These are phyloP conservation scores for Leptinotarsa juncta DNA, from an alignment of 2,888 invertebrate species.

Conservation along the genomic window DNA sequence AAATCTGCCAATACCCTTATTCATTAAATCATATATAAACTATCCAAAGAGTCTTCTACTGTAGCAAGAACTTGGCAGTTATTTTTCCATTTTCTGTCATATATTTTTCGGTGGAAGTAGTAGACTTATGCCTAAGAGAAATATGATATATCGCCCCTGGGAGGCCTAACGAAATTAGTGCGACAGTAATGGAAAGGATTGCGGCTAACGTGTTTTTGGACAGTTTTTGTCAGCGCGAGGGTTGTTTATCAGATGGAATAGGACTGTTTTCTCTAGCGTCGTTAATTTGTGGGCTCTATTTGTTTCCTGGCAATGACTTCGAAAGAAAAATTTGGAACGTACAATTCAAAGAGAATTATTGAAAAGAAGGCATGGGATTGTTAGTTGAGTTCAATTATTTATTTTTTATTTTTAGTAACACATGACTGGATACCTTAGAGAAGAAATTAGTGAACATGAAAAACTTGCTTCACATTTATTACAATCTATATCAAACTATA, in stretches of 20 bases:
- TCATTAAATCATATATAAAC: background rate
- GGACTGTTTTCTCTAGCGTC: constrained; percentile 15
- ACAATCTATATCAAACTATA: too few relatives aligned
- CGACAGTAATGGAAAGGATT: constrained; percentile 57
- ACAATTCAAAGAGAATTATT: too few relatives aligned
- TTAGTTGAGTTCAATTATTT: too few relatives aligned
- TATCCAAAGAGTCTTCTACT: background rate
- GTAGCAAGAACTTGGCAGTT: constrained; percentile 1
- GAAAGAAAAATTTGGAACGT: background rate
- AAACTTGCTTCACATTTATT: too few relatives aligned
- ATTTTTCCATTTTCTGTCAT: constrained; percentile 27
- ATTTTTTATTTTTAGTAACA: too few relatives aligned
- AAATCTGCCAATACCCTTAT: background rate
- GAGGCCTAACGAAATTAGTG: constrained; percentile 56
- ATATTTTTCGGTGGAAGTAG: constrained; percentile 31
- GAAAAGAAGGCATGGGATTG: too few relatives aligned
- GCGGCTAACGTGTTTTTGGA: constrained; percentile 54
- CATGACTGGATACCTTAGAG: too few relatives aligned
- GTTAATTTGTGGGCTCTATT: constrained; percentile 21
- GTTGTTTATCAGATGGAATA: constrained; percentile 24
- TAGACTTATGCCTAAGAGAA: constrained; percentile 43
- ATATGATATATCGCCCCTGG: constrained; percentile 54
- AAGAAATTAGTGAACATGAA: too few relatives aligned
- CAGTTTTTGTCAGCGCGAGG: constrained; percentile 51
- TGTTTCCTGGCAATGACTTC: background rate